Conservation (phyloP, 92 coral and sea anemone genomes). For the Palythoa grandiflora region DNA sequence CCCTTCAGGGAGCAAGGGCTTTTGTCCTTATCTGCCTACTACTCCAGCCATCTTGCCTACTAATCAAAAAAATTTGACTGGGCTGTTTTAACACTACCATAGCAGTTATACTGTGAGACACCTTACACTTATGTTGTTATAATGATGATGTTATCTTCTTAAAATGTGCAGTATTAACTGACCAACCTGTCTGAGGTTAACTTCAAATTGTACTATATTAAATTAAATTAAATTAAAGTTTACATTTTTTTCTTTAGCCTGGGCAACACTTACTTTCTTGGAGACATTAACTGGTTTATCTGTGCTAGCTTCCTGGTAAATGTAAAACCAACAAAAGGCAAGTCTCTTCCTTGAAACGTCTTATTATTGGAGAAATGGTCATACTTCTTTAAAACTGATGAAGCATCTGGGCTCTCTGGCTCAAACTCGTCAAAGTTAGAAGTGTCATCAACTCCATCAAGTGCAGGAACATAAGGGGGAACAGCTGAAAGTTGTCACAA, state of each 20-base stretch:
- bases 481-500: constrained; percentile 63
- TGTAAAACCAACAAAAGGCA: constrained; percentile 96
- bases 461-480: constrained; percentile 96
- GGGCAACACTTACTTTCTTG: constrained; percentile 66
- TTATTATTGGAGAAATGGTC: constrained; percentile 58
- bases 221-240: not conserved
- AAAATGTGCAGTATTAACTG: too few relatives aligned
- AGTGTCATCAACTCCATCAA: constrained; percentile 96
- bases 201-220: not conserved
- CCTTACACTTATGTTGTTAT: too few relatives aligned
- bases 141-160: too few relatives aligned
- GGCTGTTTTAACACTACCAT: too few relatives aligned
- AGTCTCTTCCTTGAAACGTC: constrained; percentile 85
- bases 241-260: not conserved
- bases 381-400: constrained; percentile 70
- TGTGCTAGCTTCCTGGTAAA: constrained; percentile 71
- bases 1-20: too few relatives aligned
- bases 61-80: too few relatives aligned
- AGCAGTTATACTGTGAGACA: too few relatives aligned
- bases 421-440: constrained; percentile 98
- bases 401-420: constrained; percentile 82
- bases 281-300: constrained; percentile 68
- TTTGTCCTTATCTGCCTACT: too few relatives aligned
- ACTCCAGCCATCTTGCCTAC: too few relatives aligned
- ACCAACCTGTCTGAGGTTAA: not conserved